Base-by-base conservation (phyloP, 35 echinoderm and acorn worm genomes). In the Hemicentrotus pulcherrimus region DNA sequence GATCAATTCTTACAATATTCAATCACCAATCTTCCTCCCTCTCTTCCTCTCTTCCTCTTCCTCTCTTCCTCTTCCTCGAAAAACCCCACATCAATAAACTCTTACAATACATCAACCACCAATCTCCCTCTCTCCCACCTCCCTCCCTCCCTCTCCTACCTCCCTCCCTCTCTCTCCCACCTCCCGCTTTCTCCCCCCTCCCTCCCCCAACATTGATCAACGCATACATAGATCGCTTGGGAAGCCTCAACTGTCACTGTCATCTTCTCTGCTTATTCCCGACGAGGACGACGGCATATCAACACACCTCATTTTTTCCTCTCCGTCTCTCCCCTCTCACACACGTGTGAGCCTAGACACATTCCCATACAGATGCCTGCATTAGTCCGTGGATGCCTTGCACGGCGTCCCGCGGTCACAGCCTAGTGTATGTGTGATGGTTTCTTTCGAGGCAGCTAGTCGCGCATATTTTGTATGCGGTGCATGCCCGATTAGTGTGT, bases 381-480 rank as follows among this genome's bases (percentile, higher is more conserved):
- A 78, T n/a, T 78, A 78, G 65, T 78, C 65, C 65, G 16, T 16
- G 52, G 65, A n/a, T n/a, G 65, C 65, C 24, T 8, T 78, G 65
- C 65, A 28, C 19, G 65, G 65, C 22, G 22, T 78, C 65, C 65
- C 65, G 18, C 18, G 65, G 65, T 78, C 65, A 78, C 19, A 22
- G 65, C 65, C 22, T 22, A 78, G 65, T 78, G 65, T 78, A 28
- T 70, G 22, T 78, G 65, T 78, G 65, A 78, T 78, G 65, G 61
- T 71, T 19, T 70, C 50, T 55, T 55, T 70, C 1, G 65, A 28
- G 65, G 65, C 65, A 78, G 35, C 35, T 41, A 41, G 65, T 78
- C 22, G 65, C 65, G 65, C 65, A 78, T 78, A 78, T 78, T 78
- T 78, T 78, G 65, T 78, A 78, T 78, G 65, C 65, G 22, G 65